Conservation (phyloP, 35 echinoderm and acorn worm species). For the Patiria miniata region DNA sequence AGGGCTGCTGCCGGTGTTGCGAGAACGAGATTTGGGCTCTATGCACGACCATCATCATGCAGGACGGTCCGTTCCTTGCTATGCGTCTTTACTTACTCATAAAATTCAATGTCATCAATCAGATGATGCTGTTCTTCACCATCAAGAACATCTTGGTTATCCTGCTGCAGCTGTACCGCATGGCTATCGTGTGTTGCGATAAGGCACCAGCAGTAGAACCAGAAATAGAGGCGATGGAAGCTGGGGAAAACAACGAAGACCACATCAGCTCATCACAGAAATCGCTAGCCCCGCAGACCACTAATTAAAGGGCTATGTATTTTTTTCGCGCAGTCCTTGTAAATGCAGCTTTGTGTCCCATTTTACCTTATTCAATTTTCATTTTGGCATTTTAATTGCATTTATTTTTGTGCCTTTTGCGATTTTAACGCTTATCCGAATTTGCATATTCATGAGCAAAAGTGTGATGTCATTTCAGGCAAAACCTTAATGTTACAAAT, state of each 20-base stretch:
- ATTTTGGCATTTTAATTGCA: no score
- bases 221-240: neutral
- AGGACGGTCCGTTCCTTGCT: conserved; percentile 84
- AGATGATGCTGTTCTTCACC: conserved; percentile 63
- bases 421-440: no score
- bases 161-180: conserved; percentile 60
- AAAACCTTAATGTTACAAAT: no score
- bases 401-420: no score
- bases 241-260: neutral
- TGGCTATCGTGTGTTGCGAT: conserved; percentile 22
- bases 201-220: neutral
- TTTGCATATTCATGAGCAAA: no score
- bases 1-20: conserved; percentile 63
- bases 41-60: conserved; percentile 73
- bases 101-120: conserved; percentile 52
- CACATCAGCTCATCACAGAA: no score
- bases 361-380: no score
- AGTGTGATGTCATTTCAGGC: no score
- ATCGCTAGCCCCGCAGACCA: no score
- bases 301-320: no score
- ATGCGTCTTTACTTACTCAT: conserved; percentile 91
- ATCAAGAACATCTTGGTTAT: conserved; percentile 64
- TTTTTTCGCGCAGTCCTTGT: no score
- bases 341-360: no score
- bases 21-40: conserved; percentile 91